These are phyloP conservation scores for Sipha flava DNA, from an alignment of 1,140 invertebrate species.

Conservation along the genomic window DNA sequence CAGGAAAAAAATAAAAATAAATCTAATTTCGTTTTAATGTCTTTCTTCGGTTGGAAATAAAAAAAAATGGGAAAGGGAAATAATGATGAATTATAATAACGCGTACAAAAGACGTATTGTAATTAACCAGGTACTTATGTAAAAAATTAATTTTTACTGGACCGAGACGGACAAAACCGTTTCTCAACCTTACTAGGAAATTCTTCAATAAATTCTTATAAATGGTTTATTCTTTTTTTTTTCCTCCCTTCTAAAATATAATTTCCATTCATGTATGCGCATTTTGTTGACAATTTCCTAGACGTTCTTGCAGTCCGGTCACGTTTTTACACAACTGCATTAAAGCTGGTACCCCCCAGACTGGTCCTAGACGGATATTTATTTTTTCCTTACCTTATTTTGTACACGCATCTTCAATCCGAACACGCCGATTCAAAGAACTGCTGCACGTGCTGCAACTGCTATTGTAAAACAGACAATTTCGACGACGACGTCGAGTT, in stretches of 20 bases:
- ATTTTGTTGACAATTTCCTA: conserved; percentile 31
- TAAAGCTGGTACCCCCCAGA: neutral
- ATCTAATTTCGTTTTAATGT: neutral
- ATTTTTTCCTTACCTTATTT: neutral
- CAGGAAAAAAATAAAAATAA: neutral
- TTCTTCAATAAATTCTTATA: neutral
- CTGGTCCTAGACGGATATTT: conserved; percentile 10
- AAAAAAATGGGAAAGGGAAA: neutral
- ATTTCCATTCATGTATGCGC: conserved; percentile 26
- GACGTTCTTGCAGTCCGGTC: conserved; percentile 24
- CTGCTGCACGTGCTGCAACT: neutral
- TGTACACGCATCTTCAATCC: conserved; percentile 7
- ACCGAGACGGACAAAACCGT: neutral
- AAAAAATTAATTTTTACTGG: neutral
- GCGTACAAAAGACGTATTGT: neutral
- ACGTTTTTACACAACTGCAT: conserved; percentile 25
- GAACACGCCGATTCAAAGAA: neutral
- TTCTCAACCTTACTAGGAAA: neutral
- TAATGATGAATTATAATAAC: neutral
- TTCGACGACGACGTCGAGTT: neutral
- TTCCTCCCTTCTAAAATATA: neutral
- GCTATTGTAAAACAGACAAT: neutral
- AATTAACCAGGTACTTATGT: conserved; percentile 12
- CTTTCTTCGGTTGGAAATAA: neutral
- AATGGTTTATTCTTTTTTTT: neutral